Conservation (phyloP, 2,888 invertebrate genomes). For the Alloplasta piceator region DNA sequence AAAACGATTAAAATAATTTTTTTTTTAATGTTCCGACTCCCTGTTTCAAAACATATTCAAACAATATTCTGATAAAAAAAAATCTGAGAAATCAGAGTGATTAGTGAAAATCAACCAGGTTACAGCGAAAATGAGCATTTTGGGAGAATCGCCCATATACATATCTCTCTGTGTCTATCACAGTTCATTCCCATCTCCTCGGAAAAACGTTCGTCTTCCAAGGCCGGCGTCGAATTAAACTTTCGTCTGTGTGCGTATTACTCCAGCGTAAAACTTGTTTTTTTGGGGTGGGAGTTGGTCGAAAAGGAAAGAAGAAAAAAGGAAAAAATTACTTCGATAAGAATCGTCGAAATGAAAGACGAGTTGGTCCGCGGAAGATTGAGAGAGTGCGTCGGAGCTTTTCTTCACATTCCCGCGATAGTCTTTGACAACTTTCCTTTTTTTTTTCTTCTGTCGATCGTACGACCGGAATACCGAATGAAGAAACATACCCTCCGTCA, state of each 20-base stretch:
- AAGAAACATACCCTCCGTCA: constrained; percentile 33
- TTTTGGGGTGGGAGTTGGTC: constrained; percentile 12
- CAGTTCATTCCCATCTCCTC: neutral
- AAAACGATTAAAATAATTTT: too few relatives aligned
- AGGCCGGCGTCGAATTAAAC: neutral
- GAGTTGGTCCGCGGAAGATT: constrained; percentile 38
- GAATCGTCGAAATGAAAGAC: constrained; percentile 42
- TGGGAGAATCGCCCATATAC: too few relatives aligned
- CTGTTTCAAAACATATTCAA: too few relatives aligned
- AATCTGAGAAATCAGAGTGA: too few relatives aligned
- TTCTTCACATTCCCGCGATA: constrained; percentile 18
- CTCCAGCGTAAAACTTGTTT: constrained; percentile 27
- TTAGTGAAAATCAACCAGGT: too few relatives aligned
- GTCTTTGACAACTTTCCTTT: constrained; percentile 35
- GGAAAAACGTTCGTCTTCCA: neutral
- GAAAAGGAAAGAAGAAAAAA: constrained; percentile 18
- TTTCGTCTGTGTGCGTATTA: neutral
- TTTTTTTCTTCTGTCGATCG: neutral
- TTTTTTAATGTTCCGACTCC: too few relatives aligned
- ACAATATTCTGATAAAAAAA: too few relatives aligned
- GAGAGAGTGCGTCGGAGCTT: constrained; percentile 36
- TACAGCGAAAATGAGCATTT: too few relatives aligned
- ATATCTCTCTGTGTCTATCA: constrained; percentile 19
- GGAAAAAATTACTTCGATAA: constrained; percentile 54
- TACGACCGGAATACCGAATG: constrained; percentile 53